Conservation (phyloP, 35 echinoderm and acorn worm genomes). For the Strongylocentrotus purpuratus region DNA sequence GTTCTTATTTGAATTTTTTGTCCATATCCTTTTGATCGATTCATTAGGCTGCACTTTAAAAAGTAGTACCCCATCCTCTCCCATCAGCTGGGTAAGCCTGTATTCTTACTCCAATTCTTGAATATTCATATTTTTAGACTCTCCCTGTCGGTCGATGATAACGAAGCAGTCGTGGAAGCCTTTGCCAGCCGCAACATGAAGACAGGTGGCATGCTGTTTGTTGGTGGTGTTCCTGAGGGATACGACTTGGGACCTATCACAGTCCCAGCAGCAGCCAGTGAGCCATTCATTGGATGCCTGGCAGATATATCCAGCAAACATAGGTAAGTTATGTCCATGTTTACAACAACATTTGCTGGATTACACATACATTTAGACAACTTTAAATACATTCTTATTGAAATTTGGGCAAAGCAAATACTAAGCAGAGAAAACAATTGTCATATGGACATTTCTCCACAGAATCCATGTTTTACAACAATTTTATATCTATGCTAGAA, state of each 20-base stretch:
- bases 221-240: conserved; percentile 64
- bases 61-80: too few relatives aligned
- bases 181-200: conserved; percentile 34
- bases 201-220: conserved; percentile 53
- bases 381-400: not conserved
- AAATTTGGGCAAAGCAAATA: too few relatives aligned
- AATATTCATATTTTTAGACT: conserved; percentile 43
- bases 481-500: too few relatives aligned
- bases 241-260: conserved; percentile 32
- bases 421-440: too few relatives aligned
- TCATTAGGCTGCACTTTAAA: too few relatives aligned
- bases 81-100: not conserved
- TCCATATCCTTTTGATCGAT: too few relatives aligned
- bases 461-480: too few relatives aligned
- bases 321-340: conserved; percentile 54
- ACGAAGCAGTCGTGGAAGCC: not conserved
- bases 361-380: too few relatives aligned
- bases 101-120: not conserved
- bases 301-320: conserved; percentile 51
- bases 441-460: too few relatives aligned
- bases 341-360: not conserved
- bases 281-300: conserved; percentile 62
- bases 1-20: too few relatives aligned
- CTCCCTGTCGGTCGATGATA: conserved; percentile 62
- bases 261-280: conserved; percentile 31